Conservation (phyloP, 2,797 vertebrate species). For the Clamator glandarius region DNA sequence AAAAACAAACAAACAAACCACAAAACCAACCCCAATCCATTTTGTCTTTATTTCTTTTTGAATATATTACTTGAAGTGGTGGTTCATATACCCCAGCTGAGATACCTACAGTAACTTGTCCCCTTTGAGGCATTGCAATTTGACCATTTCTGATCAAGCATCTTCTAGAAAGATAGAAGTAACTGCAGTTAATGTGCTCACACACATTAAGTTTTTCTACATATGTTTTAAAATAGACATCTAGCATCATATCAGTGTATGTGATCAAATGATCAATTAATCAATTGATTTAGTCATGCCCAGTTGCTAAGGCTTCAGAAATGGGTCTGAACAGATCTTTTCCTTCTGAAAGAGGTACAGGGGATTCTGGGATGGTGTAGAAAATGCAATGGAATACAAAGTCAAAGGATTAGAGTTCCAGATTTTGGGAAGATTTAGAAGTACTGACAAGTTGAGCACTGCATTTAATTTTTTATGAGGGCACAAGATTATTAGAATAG, state of each 20-base stretch:
- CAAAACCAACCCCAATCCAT: not conserved
- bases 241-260: not conserved
- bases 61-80: not conserved
- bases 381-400: not conserved
- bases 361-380: not conserved
- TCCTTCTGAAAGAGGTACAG: not conserved
- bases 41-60: not conserved
- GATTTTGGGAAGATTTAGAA: not conserved
- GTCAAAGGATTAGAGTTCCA: not conserved
- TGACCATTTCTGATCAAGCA: not conserved
- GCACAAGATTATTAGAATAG: not conserved
- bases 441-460: not conserved
- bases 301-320: not conserved
- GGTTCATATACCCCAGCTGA: not conserved
- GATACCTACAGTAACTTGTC: not conserved
- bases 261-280: not conserved
- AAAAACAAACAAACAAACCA: not conserved
- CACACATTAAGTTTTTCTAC: not conserved
- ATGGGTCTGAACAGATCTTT: not conserved
- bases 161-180: not conserved
- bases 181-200: not conserved
- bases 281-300: not conserved
- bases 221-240: not conserved
- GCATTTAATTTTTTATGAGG: not conserved
- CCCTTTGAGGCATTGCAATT: not conserved